Base-by-base conservation (phyloP, 2,888 invertebrate genomes). In the Lepidocyrtoides sp. region DNA sequence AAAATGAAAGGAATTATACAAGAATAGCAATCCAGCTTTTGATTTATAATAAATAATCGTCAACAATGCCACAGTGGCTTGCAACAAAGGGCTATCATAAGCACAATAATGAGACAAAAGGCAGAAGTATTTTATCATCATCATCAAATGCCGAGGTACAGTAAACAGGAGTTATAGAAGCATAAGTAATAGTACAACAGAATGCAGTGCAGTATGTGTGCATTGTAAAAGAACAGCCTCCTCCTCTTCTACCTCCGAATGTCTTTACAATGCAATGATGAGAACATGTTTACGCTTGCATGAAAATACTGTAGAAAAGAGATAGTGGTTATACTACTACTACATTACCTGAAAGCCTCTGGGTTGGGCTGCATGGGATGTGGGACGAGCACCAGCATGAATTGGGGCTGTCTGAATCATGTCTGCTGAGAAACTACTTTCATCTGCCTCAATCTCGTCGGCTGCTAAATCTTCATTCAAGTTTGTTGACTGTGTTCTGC, bases 401-500 rank as follows among this genome's bases (percentile, higher is more conserved):
- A 96, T 96, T 94, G 96, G 96, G 93, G 96, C 96, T 93, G 96
- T 96, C 95, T 96, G 96, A 95, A 96, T 96, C 96, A 97, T 96
- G 94, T 96, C 96, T 95, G 95, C 95, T 94, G 90, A 91, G 79
- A 91, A 91, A 91, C 69, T 91, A 91, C 88, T 83, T 90, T 91
- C 91, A 66, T 89, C 88, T 88, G 84, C 90, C 87, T 89, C 92
- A 88, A 54, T 81, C 32, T 60, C 81, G 20, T 26, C 48, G 20
- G 79, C 63, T 17, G 44, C 82, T 26, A 77, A 75, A n/a, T 88
- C 91, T 32, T 87, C 91, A 66, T 87, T 82, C 88, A 83, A 51
- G 12, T 41, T 54, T 26, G 23, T 32, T 14, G 72, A 44, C 72
- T 32, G 44, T 12, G 66, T 5, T 72, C 44, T 72, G 23, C 14